phyloP scores from a whole-genome alignment of 1,140 invertebrate genomes.

The Drosophila micromelanica region DNA sequence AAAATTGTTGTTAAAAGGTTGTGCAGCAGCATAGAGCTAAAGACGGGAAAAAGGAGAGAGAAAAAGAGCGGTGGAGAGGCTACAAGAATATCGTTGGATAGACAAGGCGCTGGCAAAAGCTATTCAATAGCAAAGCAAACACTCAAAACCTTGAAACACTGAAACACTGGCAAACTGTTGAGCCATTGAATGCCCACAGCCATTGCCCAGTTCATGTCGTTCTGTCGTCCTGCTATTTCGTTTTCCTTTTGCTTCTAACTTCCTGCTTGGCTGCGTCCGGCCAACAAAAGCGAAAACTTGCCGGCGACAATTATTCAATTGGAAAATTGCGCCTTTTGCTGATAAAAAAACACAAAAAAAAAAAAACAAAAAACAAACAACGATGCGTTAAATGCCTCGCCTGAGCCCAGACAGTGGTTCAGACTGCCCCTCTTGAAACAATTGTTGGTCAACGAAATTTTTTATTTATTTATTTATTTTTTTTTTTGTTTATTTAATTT shows the following conservation, averaged over 20 bases:
- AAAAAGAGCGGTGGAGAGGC: neutral
- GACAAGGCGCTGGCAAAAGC: conserved; percentile 45
- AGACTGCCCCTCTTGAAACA: conserved; percentile 16
- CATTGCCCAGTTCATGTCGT: conserved; percentile 14
- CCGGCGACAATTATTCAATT: conserved; percentile 82
- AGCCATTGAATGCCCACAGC: conserved; percentile 73
- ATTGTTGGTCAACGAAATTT: conserved; percentile 57
- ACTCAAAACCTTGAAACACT: conserved; percentile 43
- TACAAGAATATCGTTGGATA: conserved; percentile 26
- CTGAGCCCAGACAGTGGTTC: conserved; percentile 25
- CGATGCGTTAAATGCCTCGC: conserved; percentile 40
- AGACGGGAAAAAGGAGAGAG: neutral
- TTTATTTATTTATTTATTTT: conserved; percentile 52
- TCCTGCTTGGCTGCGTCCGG: conserved; percentile 54
- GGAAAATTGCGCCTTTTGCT: conserved; percentile 72
- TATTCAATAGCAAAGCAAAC: conserved; percentile 58
- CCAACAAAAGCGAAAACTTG: conserved; percentile 78
- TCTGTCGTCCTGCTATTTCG: conserved; percentile 8
- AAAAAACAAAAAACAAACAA: conserved; percentile 57
- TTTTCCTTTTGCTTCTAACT: conserved; percentile 15
- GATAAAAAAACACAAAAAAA: conserved; percentile 56
- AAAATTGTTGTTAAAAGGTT: conserved; percentile 75
- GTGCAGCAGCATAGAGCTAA: conserved; percentile 26
- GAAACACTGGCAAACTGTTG: conserved; percentile 78
- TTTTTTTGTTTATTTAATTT: conserved; percentile 66